Percentiles rank a stretch among this genome's conserved stretches.
phyloP scores from a whole-genome alignment of 2,113 vertebrate species.

The Sterna hirundo region DNA sequence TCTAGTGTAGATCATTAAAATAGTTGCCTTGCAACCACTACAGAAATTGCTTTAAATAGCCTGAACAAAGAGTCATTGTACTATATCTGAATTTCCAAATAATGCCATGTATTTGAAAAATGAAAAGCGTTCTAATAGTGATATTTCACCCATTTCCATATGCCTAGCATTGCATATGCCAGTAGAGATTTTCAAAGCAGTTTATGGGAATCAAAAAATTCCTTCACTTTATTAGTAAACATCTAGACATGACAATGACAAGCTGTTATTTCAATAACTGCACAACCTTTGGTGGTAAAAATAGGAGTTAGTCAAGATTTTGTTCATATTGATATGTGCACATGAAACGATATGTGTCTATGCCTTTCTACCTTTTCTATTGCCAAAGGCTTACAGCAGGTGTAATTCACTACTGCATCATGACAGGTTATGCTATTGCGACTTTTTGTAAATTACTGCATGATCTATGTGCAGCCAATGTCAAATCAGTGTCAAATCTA shows the following conservation, averaged over 20 bases:
- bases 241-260: not conserved
- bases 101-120: not conserved
- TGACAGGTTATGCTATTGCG: not conserved
- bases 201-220: not conserved
- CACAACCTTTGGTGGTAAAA: not conserved
- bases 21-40: not conserved
- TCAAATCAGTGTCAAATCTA: not conserved
- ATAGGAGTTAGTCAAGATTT: not conserved
- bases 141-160: not conserved
- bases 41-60: not conserved
- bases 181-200: not conserved
- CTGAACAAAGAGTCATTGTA: not conserved
- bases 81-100: not conserved
- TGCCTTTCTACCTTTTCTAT: not conserved
- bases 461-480: not conserved
- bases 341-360: not conserved
- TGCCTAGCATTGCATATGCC: not conserved
- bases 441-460: not conserved
- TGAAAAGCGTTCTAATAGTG: not conserved
- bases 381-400: not conserved
- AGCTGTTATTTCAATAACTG: not conserved
- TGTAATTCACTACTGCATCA: not conserved
- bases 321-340: not conserved
- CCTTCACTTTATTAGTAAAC: not conserved
- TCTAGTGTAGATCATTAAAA: not conserved